Percentiles rank a stretch among this genome's conserved stretches.
These are phyloP conservation scores for Calycopis cecrops DNA, from an alignment of 1,140 invertebrate species.

Conservation along the genomic window DNA sequence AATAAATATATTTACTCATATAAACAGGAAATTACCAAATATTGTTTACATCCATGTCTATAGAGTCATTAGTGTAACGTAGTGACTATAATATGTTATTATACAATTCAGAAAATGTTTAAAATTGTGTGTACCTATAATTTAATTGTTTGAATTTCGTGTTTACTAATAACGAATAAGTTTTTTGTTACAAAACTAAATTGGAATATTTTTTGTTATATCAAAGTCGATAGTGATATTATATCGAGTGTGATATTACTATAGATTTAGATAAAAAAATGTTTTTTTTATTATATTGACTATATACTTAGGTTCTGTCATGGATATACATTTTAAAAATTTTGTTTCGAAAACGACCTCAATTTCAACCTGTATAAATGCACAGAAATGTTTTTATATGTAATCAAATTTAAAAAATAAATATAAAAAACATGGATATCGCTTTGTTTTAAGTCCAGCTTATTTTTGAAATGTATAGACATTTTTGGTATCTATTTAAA, in stretches of 20 bases:
- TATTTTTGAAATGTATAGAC: background rate
- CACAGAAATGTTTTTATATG: background rate
- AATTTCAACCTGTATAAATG: too few species aligned
- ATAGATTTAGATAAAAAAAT: background rate
- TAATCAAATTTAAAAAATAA: background rate
- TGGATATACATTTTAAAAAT: background rate
- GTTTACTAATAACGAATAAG: too few species aligned
- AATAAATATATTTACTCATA: background rate
- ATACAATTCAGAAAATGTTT: too few species aligned
- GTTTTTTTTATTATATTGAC: background rate
- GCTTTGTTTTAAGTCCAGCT: background rate
- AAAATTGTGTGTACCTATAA: background rate
- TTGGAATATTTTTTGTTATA: background rate
- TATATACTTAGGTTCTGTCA: background rate
- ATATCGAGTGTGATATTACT: background rate
- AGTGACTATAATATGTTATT: background rate
- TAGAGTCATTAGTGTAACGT: background rate
- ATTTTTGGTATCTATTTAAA: background rate
- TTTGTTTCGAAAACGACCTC: too few species aligned
- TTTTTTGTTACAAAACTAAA: background rate
- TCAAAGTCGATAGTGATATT: too few species aligned
- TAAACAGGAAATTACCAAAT: slow-evolving; percentile 9
- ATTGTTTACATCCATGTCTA: slow-evolving; percentile 3
- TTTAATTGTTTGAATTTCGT: too few species aligned
- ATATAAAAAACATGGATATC: background rate